Evolutionary conservation across 2,113 vertebrate genomes (phyloP).

Genomic region (Atrichornis clamosus): DNA sequence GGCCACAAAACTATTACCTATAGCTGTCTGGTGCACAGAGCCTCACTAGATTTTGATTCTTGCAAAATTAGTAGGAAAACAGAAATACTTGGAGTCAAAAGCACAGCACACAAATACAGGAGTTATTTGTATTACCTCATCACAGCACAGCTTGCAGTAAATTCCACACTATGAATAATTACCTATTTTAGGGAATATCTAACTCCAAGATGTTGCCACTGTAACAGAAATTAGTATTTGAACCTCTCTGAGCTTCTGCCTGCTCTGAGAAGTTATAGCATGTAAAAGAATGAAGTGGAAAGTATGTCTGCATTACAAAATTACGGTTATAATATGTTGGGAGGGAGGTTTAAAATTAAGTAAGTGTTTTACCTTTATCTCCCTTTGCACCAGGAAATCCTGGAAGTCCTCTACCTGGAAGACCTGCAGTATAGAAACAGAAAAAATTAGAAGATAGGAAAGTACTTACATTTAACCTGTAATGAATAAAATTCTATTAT

Average conservation of each 20-base stretch:
- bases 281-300: background rate
- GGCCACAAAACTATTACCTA: background rate
- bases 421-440: constrained; percentile 69
- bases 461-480: background rate
- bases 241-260: background rate
- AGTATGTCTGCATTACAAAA: background rate
- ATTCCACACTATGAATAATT: constrained; percentile 21
- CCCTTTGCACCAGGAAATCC: constrained; percentile 80
- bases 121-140: constrained; percentile 52
- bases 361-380: constrained; percentile 80
- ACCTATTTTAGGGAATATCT: constrained; percentile 52
- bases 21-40: background rate
- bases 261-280: background rate
- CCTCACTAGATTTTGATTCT: background rate
- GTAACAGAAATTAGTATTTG: constrained; percentile 13
- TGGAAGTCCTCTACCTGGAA: constrained; percentile 82
- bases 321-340: background rate
- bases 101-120: constrained; percentile 32
- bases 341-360: background rate
- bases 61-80: constrained; percentile 53
- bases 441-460: background rate
- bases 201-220: constrained; percentile 37
- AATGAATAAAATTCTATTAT: background rate
- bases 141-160: constrained; percentile 35
- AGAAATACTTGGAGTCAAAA: constrained; percentile 14